A percentile compares a stretch with the other conserved stretches of the same genome.
phyloP scores from a whole-genome alignment of 2,797 vertebrate genomes.

The Ceryle rudis region DNA sequence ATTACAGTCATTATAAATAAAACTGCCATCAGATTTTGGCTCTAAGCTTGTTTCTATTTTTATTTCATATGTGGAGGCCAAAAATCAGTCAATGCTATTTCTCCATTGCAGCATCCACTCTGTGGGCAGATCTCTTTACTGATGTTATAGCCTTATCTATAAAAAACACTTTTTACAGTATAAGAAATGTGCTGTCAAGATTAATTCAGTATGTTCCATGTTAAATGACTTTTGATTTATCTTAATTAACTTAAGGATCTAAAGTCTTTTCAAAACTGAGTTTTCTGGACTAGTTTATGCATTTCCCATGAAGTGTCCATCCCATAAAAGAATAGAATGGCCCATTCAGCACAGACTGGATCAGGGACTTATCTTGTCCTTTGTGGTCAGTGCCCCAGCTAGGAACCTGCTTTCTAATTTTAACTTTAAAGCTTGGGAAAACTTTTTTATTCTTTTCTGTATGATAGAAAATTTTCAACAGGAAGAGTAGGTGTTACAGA shows the following conservation, averaged over 20 bases:
- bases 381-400: not conserved
- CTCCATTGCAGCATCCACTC: not conserved
- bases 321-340: not conserved
- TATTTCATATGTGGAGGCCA: not conserved
- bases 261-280: not conserved
- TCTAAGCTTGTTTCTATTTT: not conserved
- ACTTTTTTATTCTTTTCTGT: not conserved
- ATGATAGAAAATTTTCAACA: not conserved
- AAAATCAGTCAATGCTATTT: not conserved
- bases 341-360: not conserved
- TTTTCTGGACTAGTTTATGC: not conserved
- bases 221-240: not conserved
- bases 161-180: not conserved
- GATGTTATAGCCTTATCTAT: not conserved
- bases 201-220: not conserved
- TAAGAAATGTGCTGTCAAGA: not conserved
- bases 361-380: not conserved
- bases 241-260: not conserved
- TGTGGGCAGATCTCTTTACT: not conserved
- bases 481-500: not conserved
- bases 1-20: slow-evolving; percentile 21
- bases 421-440: not conserved
- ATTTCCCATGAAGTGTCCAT: not conserved
- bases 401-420: not conserved
- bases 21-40: slow-evolving; percentile 24